These are phyloP conservation scores for Phainopepla nitens DNA, from an alignment of 2,113 vertebrate genomes.

Conservation along the genomic window DNA sequence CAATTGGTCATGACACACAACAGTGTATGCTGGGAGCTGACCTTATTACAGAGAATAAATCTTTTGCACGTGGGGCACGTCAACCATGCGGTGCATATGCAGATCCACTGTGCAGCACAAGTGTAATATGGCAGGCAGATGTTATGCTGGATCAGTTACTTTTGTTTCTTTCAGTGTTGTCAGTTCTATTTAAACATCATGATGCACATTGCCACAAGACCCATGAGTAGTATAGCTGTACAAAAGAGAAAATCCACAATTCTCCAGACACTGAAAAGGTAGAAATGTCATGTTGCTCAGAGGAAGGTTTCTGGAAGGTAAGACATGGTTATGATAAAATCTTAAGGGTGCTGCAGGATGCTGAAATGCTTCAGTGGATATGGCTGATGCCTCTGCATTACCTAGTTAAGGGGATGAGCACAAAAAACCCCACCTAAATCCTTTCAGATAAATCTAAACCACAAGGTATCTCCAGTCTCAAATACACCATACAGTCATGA, in stretches of 20 bases:
- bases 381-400: not conserved
- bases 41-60: constrained; percentile 1
- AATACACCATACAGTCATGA: not conserved
- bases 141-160: not conserved
- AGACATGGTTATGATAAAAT: not conserved
- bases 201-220: not conserved
- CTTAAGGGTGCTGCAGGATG: not conserved
- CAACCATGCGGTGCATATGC: not conserved
- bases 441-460: not conserved
- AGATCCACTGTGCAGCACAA: not conserved
- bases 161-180: not conserved
- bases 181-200: not conserved
- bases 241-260: not conserved
- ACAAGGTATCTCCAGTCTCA: not conserved
- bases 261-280: not conserved
- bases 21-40: not conserved
- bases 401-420: not conserved
- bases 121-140: constrained; percentile 17
- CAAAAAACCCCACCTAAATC: not conserved
- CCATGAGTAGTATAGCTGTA: not conserved
- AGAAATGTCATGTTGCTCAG: not conserved
- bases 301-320: not conserved
- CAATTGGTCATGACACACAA: not conserved
- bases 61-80: not conserved
- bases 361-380: not conserved